Base-by-base conservation (phyloP, 2,888 invertebrate species). In the Amiota minor region DNA sequence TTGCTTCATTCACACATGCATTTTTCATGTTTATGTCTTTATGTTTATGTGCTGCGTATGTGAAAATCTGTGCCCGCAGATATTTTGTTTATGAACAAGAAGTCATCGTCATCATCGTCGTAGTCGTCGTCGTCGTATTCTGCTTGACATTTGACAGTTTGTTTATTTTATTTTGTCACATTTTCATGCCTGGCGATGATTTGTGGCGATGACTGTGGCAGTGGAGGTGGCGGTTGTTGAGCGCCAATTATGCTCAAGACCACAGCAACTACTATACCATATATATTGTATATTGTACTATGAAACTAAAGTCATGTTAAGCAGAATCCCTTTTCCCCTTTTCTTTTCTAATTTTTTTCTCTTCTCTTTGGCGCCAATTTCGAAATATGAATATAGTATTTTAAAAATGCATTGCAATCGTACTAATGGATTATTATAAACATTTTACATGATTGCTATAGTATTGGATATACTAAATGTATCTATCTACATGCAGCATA, bases 101-200 rank as follows among this genome's bases (percentile, higher is more conserved):
- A 35, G 35, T 35, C 35, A 35, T 35, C 35, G 23, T 23, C 23
- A 23, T 23, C 1, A 3, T 23, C 23, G 23, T 23, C 23, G 23
- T 23, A 1, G 23, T 23, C 23, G 35, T 35, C 35, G 35, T 35
- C 35, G 35, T 35, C 6, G 35, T 8, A 35, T 1, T 35, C 79
- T 82, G 83, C 85, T 86, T 84, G 82, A 82, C 82, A 82, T 82
- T 86, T 87, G 87, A 85, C 87, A 86, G 87, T 80, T 84, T 87
- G 87, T 87, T 87, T 87, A 87, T 87, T 87, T 86, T 85, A 87
- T 85, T 87, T 88, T 85, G 86, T 87, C 87, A 86, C 87, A 83
- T 86, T 81, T 82, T 85, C 16, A 12, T 53, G 14, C 16, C 16
- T 77, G 81, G 79, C 83, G 84, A 84, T 82, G 86, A 87, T 87